These are phyloP conservation scores for Gryllus longicercus DNA, from an alignment of 2,888 invertebrate genomes.

Conservation along the genomic window DNA sequence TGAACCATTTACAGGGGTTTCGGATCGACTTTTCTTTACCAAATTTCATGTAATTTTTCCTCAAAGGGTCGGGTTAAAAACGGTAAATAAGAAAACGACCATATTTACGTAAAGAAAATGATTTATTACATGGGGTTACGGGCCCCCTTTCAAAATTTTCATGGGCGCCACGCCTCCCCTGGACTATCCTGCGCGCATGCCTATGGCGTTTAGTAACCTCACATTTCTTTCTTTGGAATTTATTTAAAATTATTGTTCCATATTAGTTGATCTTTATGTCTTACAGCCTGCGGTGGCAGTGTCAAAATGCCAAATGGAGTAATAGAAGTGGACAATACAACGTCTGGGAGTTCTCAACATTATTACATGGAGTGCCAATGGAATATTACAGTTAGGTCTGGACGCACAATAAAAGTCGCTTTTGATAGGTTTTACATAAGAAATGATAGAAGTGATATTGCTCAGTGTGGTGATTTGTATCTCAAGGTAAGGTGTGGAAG, in stretches of 20 bases:
- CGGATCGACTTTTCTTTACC: too few species aligned
- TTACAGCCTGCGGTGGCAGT: conserved; percentile 66
- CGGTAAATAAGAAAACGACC: too few species aligned
- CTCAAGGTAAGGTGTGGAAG: conserved; percentile 38
- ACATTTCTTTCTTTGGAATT: background rate
- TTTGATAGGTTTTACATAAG: conserved; percentile 62
- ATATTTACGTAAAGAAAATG: too few species aligned
- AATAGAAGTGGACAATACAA: conserved; percentile 46
- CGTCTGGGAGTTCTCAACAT: conserved; percentile 38
- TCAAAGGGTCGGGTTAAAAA: too few species aligned
- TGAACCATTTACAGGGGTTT: too few species aligned
- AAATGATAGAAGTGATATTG: conserved; percentile 44
- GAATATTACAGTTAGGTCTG: conserved; percentile 68
- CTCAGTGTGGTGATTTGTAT: conserved; percentile 50
- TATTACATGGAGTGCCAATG: conserved; percentile 60
- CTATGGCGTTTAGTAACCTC: too few species aligned
- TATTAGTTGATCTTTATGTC: conserved; percentile 26
- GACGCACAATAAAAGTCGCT: conserved; percentile 64
- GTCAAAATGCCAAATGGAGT: conserved; percentile 57
- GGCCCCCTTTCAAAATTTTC: too few species aligned
- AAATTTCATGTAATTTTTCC: too few species aligned
- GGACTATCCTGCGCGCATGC: too few species aligned
- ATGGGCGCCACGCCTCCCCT: too few species aligned
- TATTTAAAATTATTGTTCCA: conserved; percentile 20
- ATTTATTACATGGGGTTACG: too few species aligned